Evolutionary conservation across 92 coral and sea anemone species (phyloP).

Genomic region (Anthopleura xanthogrammica): DNA sequence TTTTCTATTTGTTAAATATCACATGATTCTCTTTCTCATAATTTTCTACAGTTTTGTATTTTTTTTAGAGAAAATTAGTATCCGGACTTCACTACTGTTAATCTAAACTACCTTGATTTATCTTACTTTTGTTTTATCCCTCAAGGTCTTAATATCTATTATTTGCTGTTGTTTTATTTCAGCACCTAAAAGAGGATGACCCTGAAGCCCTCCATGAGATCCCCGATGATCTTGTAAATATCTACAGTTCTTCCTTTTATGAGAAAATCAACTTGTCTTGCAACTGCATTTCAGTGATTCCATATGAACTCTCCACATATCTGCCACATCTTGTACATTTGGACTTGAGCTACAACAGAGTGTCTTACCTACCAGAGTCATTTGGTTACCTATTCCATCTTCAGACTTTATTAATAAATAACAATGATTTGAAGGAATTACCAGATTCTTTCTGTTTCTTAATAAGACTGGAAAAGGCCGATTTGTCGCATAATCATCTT

Average conservation of each 20-base stretch:
- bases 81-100: too few species aligned
- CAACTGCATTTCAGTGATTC: slow-evolving; percentile 75
- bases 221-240: slow-evolving; percentile 60
- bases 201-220: slow-evolving; percentile 66
- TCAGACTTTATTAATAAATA: slow-evolving; percentile 74
- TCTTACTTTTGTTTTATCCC: too few species aligned
- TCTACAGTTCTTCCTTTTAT: slow-evolving; percentile 76
- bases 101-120: too few species aligned
- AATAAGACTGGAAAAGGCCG: slow-evolving; percentile 75
- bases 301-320: slow-evolving; percentile 80
- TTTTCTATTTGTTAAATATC: too few species aligned
- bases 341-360: slow-evolving; percentile 81
- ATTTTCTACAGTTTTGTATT: too few species aligned
- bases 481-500: slow-evolving; percentile 83
- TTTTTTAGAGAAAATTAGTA: too few species aligned
- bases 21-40: too few species aligned
- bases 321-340: slow-evolving; percentile 85
- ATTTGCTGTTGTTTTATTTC: not conserved
- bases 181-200: slow-evolving; percentile 69
- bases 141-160: not conserved
- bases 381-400: slow-evolving; percentile 89
- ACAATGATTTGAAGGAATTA: slow-evolving; percentile 74
- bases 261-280: slow-evolving; percentile 85
- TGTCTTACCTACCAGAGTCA: slow-evolving; percentile 79
- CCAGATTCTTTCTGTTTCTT: slow-evolving; percentile 80